Conservation (phyloP, 2,797 vertebrate species). For the Capromys pilorides region DNA sequence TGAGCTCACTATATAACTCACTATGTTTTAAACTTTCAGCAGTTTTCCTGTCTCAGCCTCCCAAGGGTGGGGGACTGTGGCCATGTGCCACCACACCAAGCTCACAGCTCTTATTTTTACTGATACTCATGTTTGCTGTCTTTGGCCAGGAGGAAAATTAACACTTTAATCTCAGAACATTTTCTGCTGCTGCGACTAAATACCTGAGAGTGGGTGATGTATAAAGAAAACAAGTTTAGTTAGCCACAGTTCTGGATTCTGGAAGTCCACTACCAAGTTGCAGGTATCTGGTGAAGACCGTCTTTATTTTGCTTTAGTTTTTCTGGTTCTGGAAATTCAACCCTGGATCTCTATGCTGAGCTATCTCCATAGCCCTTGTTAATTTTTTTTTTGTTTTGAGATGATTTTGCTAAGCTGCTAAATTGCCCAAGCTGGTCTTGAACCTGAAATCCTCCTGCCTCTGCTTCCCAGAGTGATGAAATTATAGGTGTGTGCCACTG, state of each 20-base stretch:
- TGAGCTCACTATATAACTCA: background rate
- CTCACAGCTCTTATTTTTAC: background rate
- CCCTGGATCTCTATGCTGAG: background rate
- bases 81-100: background rate
- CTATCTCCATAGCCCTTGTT: background rate
- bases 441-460: background rate
- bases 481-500: background rate
- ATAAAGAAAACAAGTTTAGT: background rate
- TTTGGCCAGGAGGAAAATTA: background rate
- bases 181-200: background rate
- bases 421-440: background rate
- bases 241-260: background rate
- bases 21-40: background rate
- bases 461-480: background rate
- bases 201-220: background rate
- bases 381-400: background rate
- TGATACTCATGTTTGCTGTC: background rate
- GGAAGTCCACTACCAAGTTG: background rate
- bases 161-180: background rate
- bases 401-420: background rate
- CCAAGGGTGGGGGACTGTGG: background rate
- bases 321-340: background rate
- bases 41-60: background rate
- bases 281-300: background rate
- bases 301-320: background rate